Conservation (phyloP, 2,888 invertebrate species). For the Belgica antarctica region DNA sequence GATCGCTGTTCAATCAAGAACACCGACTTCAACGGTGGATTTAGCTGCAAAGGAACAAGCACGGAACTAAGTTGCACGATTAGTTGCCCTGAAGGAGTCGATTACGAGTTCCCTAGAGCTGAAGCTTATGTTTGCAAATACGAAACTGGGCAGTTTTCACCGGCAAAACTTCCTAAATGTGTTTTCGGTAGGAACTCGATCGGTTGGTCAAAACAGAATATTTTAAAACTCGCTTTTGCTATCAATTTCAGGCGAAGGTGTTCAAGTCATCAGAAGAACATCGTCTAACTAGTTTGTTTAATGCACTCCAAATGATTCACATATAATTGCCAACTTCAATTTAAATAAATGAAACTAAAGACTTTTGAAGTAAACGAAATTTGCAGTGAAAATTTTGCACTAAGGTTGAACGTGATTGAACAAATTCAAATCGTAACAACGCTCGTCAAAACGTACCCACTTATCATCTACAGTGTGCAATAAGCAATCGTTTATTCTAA, state of each 20-base stretch:
- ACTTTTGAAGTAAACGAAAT: no score
- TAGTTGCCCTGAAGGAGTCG: slow-evolving; percentile 64
- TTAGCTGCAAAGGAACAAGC: slow-evolving; percentile 65
- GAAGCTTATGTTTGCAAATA: slow-evolving; percentile 66
- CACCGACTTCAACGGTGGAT: slow-evolving; percentile 73
- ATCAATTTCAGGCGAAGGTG: neutral
- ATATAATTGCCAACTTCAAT: no score
- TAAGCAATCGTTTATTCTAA: no score
- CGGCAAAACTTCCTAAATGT: slow-evolving; percentile 72
- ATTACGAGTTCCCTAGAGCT: slow-evolving; percentile 63
- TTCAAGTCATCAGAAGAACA: neutral
- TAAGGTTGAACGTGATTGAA: no score
- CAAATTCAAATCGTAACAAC: no score
- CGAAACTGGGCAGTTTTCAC: slow-evolving; percentile 64
- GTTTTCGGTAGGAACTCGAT: slow-evolving; percentile 59
- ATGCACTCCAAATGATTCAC: no score
- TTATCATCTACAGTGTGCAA: no score
- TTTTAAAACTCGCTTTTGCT: neutral
- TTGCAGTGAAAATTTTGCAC: no score
- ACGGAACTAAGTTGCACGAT: slow-evolving; percentile 65
- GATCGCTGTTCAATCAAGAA: slow-evolving; percentile 63
- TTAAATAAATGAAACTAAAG: no score
- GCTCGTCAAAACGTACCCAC: no score
- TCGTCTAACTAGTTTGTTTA: no score
- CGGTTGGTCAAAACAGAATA: neutral